These are phyloP conservation scores for Saccostrea cuccullata DNA, from an alignment of 1,140 invertebrate species.

Conservation along the genomic window DNA sequence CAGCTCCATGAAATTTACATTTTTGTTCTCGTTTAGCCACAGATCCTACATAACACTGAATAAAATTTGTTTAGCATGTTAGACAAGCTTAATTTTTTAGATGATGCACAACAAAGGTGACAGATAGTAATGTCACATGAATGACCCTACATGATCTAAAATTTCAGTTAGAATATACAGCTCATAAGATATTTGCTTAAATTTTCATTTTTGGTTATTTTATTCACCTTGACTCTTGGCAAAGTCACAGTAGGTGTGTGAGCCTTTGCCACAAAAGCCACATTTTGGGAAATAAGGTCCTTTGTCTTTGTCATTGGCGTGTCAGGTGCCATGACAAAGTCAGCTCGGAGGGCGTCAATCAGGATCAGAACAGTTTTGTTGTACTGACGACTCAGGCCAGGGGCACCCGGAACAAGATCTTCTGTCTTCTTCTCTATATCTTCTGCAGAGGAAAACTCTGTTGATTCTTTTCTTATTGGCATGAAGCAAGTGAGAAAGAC, in stretches of 20 bases:
- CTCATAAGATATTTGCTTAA: no score
- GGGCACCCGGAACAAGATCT: background rate
- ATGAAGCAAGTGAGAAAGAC: conserved; percentile 3
- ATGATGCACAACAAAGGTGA: no score
- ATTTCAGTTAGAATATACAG: no score
- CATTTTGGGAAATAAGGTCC: background rate
- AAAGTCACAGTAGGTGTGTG: conserved; percentile 19
- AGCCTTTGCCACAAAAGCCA: conserved; percentile 16
- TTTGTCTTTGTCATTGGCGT: background rate
- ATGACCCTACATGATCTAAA: no score
- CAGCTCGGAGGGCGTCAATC: background rate
- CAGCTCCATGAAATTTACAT: no score
- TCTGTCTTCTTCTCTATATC: background rate
- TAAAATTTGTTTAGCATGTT: no score
- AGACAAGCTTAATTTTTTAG: no score
- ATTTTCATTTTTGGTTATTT: no score
- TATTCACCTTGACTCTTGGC: background rate
- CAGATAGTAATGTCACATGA: no score
- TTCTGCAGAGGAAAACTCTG: background rate
- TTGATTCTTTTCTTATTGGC: background rate
- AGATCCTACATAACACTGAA: no score
- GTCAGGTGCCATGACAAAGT: background rate
- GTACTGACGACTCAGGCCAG: background rate
- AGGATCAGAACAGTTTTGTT: conserved; percentile 4
- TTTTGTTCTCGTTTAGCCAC: no score